These are phyloP conservation scores for Catocala fraxini DNA, from an alignment of 2,888 invertebrate genomes.

Conservation along the genomic window DNA sequence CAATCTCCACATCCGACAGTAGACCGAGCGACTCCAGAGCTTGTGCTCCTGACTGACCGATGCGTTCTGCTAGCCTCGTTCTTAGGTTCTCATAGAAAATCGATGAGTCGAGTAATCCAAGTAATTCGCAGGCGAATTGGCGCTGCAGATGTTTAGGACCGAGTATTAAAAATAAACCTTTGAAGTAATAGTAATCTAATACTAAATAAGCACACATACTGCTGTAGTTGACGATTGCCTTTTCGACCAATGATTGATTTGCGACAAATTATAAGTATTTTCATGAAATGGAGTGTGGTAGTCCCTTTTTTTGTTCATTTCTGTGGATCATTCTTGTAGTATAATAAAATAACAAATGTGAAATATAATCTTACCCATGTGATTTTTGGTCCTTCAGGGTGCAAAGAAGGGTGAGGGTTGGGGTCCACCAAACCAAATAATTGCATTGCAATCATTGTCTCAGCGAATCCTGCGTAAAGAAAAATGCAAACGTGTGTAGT, in stretches of 20 bases:
- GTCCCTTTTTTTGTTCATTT: too few relatives aligned
- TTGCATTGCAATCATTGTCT: conserved; percentile 95
- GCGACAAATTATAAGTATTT: not conserved
- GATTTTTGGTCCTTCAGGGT: conserved; percentile 97
- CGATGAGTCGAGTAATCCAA: conserved; percentile 94
- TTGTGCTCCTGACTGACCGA: conserved; percentile 91
- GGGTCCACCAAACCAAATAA: conserved; percentile 95
- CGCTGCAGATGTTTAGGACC: conserved; percentile 83
- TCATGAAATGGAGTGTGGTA: too few relatives aligned
- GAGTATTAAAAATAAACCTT: too few relatives aligned
- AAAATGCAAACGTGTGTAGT: not conserved
- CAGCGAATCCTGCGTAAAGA: conserved; percentile 91
- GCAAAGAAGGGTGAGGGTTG: conserved; percentile 95
- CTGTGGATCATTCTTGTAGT: too few relatives aligned
- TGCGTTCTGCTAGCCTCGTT: conserved; percentile 92
- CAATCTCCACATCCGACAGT: conserved; percentile 93
- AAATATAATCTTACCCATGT: conserved; percentile 92
- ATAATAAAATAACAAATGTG: not conserved
- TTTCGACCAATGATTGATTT: too few relatives aligned
- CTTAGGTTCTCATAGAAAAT: conserved; percentile 98
- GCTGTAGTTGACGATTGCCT: too few relatives aligned
- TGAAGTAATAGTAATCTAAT: too few relatives aligned
- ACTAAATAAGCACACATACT: too few relatives aligned
- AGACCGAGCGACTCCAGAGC: conserved; percentile 96
- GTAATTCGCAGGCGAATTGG: conserved; percentile 93